These are phyloP conservation scores for Protonemura montana DNA, from an alignment of 2,888 invertebrate species.

Conservation along the genomic window DNA sequence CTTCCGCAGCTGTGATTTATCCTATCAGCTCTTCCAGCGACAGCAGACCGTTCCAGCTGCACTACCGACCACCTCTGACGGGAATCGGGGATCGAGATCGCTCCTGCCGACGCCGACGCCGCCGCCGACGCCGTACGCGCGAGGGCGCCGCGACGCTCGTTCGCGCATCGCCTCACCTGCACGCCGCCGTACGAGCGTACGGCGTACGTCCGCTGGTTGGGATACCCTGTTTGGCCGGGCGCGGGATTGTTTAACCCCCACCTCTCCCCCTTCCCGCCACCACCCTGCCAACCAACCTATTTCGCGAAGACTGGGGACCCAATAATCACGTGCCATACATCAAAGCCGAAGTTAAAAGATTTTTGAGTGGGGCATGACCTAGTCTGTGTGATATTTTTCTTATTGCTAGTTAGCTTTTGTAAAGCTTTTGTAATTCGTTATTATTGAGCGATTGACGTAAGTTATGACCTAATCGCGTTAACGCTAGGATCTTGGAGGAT, in stretches of 20 bases:
- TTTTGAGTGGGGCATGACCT: too few relatives aligned
- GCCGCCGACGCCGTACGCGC: not conserved
- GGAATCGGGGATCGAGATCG: not conserved
- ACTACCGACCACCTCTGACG: slow-evolving; percentile 24
- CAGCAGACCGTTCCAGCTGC: slow-evolving; percentile 12
- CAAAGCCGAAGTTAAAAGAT: not conserved
- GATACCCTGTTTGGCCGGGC: not conserved
- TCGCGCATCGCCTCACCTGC: not conserved
- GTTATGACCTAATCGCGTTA: not conserved
- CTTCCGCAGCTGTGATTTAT: not conserved
- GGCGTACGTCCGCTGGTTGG: not conserved
- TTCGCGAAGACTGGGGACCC: not conserved
- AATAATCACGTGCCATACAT: not conserved
- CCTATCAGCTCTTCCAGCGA: not conserved
- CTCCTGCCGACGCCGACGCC: not conserved
- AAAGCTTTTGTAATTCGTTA: not conserved
- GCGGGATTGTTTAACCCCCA: not conserved
- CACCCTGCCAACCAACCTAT: not conserved
- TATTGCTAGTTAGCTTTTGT: not conserved
- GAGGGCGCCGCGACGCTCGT: not conserved
- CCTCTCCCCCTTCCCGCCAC: not conserved
- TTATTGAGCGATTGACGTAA: not conserved
- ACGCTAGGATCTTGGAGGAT: not conserved
- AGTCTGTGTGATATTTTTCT: not conserved
- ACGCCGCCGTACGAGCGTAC: not conserved